Base-by-base conservation (phyloP, 2,888 invertebrate species). In the Antheraea assamensis region DNA sequence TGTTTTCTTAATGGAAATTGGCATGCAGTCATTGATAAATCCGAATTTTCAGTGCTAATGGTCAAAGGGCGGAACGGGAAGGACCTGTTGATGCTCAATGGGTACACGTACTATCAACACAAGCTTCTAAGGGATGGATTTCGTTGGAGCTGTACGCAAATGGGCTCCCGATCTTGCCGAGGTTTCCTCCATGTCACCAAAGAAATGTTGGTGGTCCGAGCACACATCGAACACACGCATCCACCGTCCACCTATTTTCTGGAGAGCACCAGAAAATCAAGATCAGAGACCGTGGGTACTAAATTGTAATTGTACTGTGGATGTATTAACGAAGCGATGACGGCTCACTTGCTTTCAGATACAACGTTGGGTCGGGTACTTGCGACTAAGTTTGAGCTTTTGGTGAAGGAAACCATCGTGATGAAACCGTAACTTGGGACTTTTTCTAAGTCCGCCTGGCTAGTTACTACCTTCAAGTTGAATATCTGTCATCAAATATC, bases 61-160 rank as follows among this genome's bases (percentile, higher is more conserved):
- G 92, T 94, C 73, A 93, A 91, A 77, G 93, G 94, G 24, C 88
- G 93, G 2, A 90, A 90, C 61, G 94, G 94, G 0, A 94, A 94
- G 75, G 87, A 92, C 75, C 80, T 94, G 35, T 80, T 94, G 47
- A 91, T 93, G 91, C 87, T 93, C 13, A 90, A 93, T 71, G 94
- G 94, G 0, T 94, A 93, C 76, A 94, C 94, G 0, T 94, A 92
- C 80, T 94, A 94, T 78, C 92, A 93, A 77, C 94, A 94, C 77
- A 94, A 94, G 80, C 80, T 88, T 3, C 83, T 94, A 15, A 86
- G 90, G 30, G 93, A 93, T 58, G 94, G 94, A 0, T 91, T 88
- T 81, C 88, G 94, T 0, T 94, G 94, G 94, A 94, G 94, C 83
- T 94, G 94, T 77, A 94, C 94, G 0, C 93, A 93, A 80, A 94